Evolutionary conservation across 64 coral and sea anemone genomes (phyloP).

Genomic region (Dendronephthya gigantea): DNA sequence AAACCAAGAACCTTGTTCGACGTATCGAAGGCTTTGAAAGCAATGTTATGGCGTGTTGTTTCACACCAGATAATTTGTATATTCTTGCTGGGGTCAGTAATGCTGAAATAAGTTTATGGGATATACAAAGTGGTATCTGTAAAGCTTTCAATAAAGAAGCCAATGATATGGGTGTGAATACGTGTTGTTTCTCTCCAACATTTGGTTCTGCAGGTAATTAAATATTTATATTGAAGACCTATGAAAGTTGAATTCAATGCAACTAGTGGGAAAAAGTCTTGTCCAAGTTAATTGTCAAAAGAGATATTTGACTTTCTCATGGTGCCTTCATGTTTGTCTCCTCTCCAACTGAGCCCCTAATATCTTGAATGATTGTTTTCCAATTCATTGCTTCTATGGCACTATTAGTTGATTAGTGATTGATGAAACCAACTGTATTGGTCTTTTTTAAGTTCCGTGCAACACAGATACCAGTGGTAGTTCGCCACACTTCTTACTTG

Average conservation of each 20-base stretch:
- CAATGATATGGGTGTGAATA: constrained; percentile 79
- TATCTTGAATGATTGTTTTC: too few relatives aligned
- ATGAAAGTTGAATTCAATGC: too few relatives aligned
- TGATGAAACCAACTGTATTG: too few relatives aligned
- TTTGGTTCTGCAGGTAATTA: constrained; percentile 99
- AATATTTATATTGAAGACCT: too few relatives aligned
- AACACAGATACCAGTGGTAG: constrained; percentile 78
- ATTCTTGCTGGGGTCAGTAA: constrained; percentile 74
- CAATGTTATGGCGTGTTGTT: constrained; percentile 74
- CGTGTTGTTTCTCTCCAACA: constrained; percentile 67
- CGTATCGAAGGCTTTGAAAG: constrained; percentile 78
- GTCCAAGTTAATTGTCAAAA: too few relatives aligned
- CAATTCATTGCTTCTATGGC: too few relatives aligned
- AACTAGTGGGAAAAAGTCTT: too few relatives aligned
- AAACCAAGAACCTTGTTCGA: constrained; percentile 52
- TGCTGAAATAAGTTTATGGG: constrained; percentile 80
- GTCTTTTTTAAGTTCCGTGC: constrained; percentile 52
- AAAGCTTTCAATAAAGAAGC: constrained; percentile 63
- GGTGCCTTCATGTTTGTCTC: too few relatives aligned
- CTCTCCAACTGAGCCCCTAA: too few relatives aligned
- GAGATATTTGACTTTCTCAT: too few relatives aligned
- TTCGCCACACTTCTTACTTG: constrained; percentile 84
- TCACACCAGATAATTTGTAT: constrained; percentile 89
- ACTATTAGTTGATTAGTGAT: too few relatives aligned
- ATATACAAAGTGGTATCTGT: constrained; percentile 57